Evolutionary conservation across 2,113 vertebrate species (phyloP).

Genomic region (Tapirus terrestris): DNA sequence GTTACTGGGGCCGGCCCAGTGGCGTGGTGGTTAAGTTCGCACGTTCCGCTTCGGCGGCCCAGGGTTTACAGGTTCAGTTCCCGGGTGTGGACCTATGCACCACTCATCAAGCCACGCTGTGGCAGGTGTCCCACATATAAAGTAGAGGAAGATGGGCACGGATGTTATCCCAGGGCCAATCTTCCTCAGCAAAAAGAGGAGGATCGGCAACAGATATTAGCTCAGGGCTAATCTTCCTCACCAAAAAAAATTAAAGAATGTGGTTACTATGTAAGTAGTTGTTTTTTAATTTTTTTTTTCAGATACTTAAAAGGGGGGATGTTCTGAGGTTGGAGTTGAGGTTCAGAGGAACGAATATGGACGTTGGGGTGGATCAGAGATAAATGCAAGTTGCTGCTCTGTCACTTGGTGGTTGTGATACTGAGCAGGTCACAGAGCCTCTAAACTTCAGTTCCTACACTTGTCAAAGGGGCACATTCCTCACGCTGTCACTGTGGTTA

Average conservation of each 20-base stretch:
- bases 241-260: neutral
- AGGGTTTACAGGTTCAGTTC: too few species aligned
- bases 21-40: too few species aligned
- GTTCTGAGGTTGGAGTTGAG: neutral
- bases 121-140: too few species aligned
- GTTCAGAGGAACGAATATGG: neutral
- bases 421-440: neutral
- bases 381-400: neutral
- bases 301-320: neutral
- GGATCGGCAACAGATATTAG: too few species aligned
- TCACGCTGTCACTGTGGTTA: rapidly evolving
- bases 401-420: rapidly evolving
- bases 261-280: neutral
- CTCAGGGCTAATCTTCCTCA: too few species aligned
- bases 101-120: too few species aligned
- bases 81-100: too few species aligned
- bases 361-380: neutral
- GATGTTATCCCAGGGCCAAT: too few species aligned
- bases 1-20: neutral
- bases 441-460: neutral
- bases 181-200: too few species aligned
- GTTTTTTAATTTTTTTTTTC: neutral
- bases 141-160: too few species aligned
- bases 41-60: too few species aligned
- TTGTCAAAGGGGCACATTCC: neutral